phyloP scores from a whole-genome alignment of 2,113 vertebrate genomes.

The Herpetotheres cachinnans region DNA sequence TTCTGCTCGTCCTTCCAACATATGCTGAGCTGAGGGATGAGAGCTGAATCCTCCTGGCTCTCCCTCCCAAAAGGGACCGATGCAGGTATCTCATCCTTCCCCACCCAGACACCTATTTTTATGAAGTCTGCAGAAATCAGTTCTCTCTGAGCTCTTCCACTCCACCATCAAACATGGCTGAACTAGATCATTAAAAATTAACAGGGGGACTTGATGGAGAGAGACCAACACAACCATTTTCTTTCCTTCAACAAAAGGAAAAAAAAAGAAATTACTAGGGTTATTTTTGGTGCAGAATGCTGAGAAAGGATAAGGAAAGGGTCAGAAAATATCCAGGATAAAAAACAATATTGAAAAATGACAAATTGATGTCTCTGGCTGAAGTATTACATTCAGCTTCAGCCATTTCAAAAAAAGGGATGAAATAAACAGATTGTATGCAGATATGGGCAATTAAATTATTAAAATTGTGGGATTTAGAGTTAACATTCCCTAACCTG shows the following conservation, averaged over 20 bases:
- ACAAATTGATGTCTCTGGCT: neutral
- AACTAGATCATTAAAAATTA: neutral
- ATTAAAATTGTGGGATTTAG: neutral
- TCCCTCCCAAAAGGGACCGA: accelerated
- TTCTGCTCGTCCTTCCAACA: neutral
- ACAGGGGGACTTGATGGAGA: neutral
- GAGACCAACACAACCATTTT: neutral
- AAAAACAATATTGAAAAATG: neutral
- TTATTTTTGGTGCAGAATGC: neutral
- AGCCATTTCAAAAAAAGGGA: neutral
- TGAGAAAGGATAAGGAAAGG: neutral
- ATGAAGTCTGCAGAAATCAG: neutral
- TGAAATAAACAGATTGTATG: neutral
- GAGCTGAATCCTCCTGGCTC: neutral
- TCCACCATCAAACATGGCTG: neutral
- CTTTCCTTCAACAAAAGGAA: neutral
- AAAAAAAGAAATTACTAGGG: neutral
- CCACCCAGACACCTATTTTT: neutral
- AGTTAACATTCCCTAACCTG: neutral
- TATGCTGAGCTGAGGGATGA: neutral
- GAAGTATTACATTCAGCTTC: neutral
- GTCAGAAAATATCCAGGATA: neutral
- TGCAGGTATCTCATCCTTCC: neutral
- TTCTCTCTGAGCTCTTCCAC: neutral
- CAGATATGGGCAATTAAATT: neutral